A percentile compares a stretch with the other conserved stretches of the same genome.
Conservation (phyloP, 1,140 invertebrate species). For the Sycophaga agraensis region DNA sequence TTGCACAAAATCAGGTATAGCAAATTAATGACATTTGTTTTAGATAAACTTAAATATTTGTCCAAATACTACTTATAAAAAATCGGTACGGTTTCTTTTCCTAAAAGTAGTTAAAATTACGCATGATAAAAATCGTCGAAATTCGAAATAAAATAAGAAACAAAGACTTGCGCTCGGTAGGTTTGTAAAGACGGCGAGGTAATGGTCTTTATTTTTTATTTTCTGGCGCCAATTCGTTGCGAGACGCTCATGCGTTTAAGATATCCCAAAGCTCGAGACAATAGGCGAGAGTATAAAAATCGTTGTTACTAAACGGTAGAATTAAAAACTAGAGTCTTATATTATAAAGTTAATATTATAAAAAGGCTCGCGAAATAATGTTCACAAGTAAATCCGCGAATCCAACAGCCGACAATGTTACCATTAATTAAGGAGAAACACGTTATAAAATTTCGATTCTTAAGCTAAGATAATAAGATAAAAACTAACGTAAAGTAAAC, state of each 20-base stretch:
- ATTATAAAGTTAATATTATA: not conserved
- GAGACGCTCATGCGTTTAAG: not conserved
- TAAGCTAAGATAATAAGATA: not conserved
- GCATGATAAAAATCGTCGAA: no score
- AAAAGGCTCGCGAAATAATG: not conserved
- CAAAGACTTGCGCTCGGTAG: no score
- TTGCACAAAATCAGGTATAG: no score
- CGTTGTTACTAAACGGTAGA: slow-evolving; percentile 49
- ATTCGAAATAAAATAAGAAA: no score
- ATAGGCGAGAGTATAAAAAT: slow-evolving; percentile 27
- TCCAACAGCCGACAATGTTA: not conserved
- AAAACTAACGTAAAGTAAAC: no score
- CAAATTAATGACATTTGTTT: slow-evolving; percentile 18
- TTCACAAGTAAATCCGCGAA: not conserved
- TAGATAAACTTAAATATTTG: slow-evolving; percentile 22
- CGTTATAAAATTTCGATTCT: slow-evolving; percentile 4
- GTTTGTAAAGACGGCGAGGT: no score
- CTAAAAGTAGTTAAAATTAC: no score
- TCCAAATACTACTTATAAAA: not conserved
- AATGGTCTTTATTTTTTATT: no score
- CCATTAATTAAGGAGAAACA: slow-evolving; percentile 12
- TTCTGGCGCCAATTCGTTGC: no score
- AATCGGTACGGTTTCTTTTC: no score
- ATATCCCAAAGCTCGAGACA: not conserved
- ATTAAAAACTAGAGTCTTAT: slow-evolving; percentile 36